These are phyloP conservation scores for Scytalopus superciliaris DNA, from an alignment of 2,113 vertebrate genomes.

Conservation along the genomic window DNA sequence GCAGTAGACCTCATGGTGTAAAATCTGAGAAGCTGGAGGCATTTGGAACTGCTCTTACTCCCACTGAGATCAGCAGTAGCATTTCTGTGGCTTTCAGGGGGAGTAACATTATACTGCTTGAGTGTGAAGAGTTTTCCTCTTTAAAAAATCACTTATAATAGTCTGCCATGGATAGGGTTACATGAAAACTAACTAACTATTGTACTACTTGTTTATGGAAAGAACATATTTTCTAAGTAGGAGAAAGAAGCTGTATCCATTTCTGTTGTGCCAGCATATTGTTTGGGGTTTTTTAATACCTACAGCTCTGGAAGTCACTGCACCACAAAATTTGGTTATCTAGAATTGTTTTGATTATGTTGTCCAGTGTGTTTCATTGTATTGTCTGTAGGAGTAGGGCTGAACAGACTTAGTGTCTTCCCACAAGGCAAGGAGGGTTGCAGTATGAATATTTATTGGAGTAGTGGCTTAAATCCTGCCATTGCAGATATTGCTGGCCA, in stretches of 20 bases:
- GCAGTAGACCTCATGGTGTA: neutral
- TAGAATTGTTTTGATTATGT: neutral
- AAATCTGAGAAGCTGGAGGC: neutral
- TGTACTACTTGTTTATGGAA: neutral
- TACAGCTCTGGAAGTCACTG: neutral
- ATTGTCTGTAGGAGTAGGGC: neutral
- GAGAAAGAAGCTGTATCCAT: neutral
- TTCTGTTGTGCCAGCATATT: neutral
- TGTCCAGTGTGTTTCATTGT: neutral
- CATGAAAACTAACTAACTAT: neutral
- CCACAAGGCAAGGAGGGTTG: neutral
- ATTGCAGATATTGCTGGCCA: neutral
- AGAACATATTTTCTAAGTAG: neutral
- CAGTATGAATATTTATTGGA: neutral
- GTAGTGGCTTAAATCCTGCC: neutral
- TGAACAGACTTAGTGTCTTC: neutral
- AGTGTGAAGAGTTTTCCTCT: neutral
- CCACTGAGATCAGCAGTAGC: constrained; percentile 21
- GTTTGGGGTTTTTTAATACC: neutral
- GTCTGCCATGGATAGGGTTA: neutral
- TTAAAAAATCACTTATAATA: neutral
- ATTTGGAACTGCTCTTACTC: neutral
- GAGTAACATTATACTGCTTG: neutral
- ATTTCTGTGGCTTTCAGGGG: constrained; percentile 49
- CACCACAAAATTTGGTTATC: neutral